Conservation (phyloP, 2,888 invertebrate genomes). For the Spilarctia lutea region DNA sequence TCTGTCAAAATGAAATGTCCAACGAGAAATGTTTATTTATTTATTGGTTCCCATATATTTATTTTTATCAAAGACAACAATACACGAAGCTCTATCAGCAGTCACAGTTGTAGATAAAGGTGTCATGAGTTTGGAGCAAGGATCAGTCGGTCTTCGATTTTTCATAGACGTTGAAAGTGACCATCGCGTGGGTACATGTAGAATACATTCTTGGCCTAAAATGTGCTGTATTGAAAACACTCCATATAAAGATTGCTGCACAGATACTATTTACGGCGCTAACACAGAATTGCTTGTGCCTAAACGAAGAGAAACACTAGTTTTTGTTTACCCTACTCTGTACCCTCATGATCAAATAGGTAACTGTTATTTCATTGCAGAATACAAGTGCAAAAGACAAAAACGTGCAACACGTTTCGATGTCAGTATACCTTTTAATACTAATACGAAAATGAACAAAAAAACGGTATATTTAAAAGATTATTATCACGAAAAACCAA, state of each 20-base stretch:
- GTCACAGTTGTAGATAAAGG: conserved; percentile 70
- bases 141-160: conserved; percentile 71
- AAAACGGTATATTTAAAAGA: conserved; percentile 43
- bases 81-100: conserved; percentile 35
- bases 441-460: conserved; percentile 51
- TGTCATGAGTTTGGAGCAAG: conserved; percentile 62
- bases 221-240: conserved; percentile 65
- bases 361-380: conserved; percentile 62
- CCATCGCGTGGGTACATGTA: conserved; percentile 55
- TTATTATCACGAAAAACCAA: conserved; percentile 49
- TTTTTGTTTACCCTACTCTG: conserved; percentile 66
- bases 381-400: conserved; percentile 55
- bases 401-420: conserved; percentile 41
- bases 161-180: conserved; percentile 69
- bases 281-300: conserved; percentile 54
- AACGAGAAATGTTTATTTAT: conserved; percentile 49
- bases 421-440: conserved; percentile 67
- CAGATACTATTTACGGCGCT: conserved; percentile 56
- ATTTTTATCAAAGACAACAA: conserved; percentile 40
- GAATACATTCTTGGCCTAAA: conserved; percentile 54
- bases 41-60: conserved; percentile 37
- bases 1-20: conserved; percentile 45
- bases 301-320: conserved; percentile 59
- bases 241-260: conserved; percentile 58
- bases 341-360: conserved; percentile 70